Conservation (phyloP, 1,140 invertebrate genomes). For the Protaetia brevitarsis region DNA sequence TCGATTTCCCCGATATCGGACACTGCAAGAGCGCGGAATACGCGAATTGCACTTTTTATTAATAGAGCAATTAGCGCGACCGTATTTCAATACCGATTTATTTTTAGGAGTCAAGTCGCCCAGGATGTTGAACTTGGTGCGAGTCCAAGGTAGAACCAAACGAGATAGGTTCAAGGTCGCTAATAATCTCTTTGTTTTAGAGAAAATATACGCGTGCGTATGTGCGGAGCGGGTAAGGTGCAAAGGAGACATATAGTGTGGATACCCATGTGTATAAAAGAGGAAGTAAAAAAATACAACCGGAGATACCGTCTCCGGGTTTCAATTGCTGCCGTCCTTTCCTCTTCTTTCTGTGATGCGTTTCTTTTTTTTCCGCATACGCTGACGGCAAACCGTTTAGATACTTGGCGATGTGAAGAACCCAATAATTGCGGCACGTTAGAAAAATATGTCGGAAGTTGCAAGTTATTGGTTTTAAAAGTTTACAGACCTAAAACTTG, state of each 20-base stretch:
- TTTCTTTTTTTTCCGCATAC: no score
- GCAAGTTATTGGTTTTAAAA: no score
- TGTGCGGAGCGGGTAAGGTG: not conserved
- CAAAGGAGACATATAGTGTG: slow-evolving; percentile 7
- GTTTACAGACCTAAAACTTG: no score
- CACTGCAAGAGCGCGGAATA: no score
- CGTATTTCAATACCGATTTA: slow-evolving; percentile 14
- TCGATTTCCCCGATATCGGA: no score
- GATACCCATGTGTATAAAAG: not conserved
- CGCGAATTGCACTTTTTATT: not conserved
- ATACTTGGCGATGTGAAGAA: no score
- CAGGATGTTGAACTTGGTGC: slow-evolving; percentile 12
- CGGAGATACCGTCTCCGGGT: slow-evolving; percentile 5
- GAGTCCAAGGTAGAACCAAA: slow-evolving; percentile 5
- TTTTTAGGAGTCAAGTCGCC: not conserved
- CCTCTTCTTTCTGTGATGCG: no score
- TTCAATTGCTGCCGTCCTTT: not conserved
- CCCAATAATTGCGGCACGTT: no score
- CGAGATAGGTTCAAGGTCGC: slow-evolving; percentile 15
- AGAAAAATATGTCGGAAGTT: no score
- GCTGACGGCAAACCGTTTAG: no score
- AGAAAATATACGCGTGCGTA: not conserved
- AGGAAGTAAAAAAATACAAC: slow-evolving; percentile 2
- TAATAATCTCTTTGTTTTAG: no score
- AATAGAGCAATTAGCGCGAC: not conserved